Evolutionary conservation across 2,888 invertebrate genomes (phyloP), one percentile per base, ranked within the genome.

Genomic region (Leptothorax acervorum): DNA sequence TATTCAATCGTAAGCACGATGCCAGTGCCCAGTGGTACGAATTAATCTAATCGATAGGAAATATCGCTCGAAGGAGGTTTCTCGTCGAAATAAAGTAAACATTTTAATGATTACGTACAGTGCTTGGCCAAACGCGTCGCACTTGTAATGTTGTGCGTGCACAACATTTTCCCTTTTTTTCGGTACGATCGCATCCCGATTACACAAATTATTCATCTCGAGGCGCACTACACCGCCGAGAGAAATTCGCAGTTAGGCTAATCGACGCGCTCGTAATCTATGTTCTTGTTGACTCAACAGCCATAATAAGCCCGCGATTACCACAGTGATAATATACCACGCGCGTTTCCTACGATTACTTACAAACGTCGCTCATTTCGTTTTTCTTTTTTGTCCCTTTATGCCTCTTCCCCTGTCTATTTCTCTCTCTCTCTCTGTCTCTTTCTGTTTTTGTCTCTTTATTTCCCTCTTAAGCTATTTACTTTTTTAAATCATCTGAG

Each of bases 311-410:
- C 45, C 42, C 31, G 31, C 15, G 55, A 78, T 78, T 71, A 78
- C 78, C 31, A 68, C 75, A 76, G 78, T 78, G 78, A 78, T 78
- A 78, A 68, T 78, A 78, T 55, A 78, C 75, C 78, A 78, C 55
- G 71, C 71, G 71, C 71, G 71, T 57, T 78, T 57, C 71, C 55
- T 70, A 31, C 71, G 55, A 78, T 78, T 78, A 78, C 71, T 78
- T 71, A 70, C 31, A 57, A 35, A 78, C 55, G 31, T 78, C 23
- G 45, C 31, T 70, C 45, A 55, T 78, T 70, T 55, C 55, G 1
- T 53, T 4, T 11, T 11, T 66, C 31, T 79, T 71, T 57, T 15
- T 45, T 28, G 86, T 92, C 88, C 87, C 83, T 91, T 85, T 89
- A 85, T 87, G 87, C 81, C 78, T 85, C 83, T 85, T 39, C 60